These are phyloP conservation scores for Saguinus imperator DNA, from an alignment of 2,113 vertebrate genomes.

Conservation along the genomic window DNA sequence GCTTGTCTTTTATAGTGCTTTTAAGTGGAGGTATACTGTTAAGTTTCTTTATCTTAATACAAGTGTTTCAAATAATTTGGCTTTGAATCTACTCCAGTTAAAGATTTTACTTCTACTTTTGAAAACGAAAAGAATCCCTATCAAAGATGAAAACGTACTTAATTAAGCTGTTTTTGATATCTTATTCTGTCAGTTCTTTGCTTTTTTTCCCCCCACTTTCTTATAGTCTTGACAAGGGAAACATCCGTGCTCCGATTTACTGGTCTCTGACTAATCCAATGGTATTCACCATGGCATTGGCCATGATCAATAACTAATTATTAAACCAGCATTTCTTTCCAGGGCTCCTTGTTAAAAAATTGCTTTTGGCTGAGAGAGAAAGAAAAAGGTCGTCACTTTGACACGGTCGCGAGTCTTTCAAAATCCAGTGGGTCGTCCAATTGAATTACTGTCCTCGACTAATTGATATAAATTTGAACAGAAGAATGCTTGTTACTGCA, in stretches of 20 bases:
- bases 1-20: not conserved
- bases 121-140: not conserved
- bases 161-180: slow-evolving; percentile 45
- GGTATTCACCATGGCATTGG: slow-evolving; percentile 89
- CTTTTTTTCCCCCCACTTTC: rapidly evolving
- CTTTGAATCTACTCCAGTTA: slow-evolving; percentile 83
- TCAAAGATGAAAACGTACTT: not conserved
- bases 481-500: slow-evolving; percentile 95
- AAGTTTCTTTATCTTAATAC: slow-evolving; percentile 70
- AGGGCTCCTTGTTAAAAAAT: slow-evolving; percentile 92
- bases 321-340: slow-evolving; percentile 94
- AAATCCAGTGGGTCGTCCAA: slow-evolving; percentile 91
- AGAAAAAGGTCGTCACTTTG: slow-evolving; percentile 88
- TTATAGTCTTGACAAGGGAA: slow-evolving; percentile 90
- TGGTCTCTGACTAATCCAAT: slow-evolving; percentile 92
- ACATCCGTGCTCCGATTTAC: slow-evolving; percentile 89
- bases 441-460: slow-evolving; percentile 94
- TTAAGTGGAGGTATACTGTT: slow-evolving; percentile 38
- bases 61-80: slow-evolving; percentile 82
- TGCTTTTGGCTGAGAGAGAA: slow-evolving; percentile 89
- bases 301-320: slow-evolving; percentile 99
- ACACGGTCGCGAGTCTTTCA: slow-evolving; percentile 91
- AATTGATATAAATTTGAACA: slow-evolving; percentile 97
- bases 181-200: not conserved
- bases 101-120: slow-evolving; percentile 79